Percentiles rank a stretch among this genome's conserved stretches.
Evolutionary conservation across 2,888 invertebrate genomes (phyloP).

Genomic region (Sceliomorpha sp.): DNA sequence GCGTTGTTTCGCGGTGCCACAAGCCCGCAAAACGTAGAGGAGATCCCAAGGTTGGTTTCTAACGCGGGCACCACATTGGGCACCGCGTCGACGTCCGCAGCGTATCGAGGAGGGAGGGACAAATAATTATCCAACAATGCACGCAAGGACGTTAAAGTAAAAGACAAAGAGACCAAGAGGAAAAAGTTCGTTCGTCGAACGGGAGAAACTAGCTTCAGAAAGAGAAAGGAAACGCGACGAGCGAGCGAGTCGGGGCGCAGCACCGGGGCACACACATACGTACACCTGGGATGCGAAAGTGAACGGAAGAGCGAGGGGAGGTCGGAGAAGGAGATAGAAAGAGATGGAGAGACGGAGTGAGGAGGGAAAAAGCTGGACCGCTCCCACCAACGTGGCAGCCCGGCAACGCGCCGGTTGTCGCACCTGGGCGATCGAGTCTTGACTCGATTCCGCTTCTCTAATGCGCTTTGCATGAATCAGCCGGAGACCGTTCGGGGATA

Average conservation of each 20-base stretch:
- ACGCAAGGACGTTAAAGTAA: not conserved
- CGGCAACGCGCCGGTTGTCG: conserved; percentile 39
- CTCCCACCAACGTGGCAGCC: conserved; percentile 16
- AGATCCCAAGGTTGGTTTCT: no score
- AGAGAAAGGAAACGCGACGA: no score
- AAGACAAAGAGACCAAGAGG: conserved; percentile 3
- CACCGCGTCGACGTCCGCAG: no score
- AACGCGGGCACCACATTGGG: no score
- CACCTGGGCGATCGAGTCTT: conserved; percentile 33
- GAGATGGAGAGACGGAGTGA: conserved; percentile 24
- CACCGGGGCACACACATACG: no score
- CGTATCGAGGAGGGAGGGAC: no score
- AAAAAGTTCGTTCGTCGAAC: not conserved
- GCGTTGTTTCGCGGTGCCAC: no score
- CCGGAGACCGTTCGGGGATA: conserved; percentile 23
- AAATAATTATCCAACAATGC: not conserved
- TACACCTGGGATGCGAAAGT: no score
- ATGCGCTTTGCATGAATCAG: conserved; percentile 25
- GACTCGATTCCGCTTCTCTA: conserved; percentile 12
- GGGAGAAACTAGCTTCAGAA: not conserved
- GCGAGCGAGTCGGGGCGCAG: no score
- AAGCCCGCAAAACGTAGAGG: no score
- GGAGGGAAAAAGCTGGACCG: conserved; percentile 26
- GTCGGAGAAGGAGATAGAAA: conserved; percentile 18
- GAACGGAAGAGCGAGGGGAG: no score